phyloP scores from a whole-genome alignment of 2,113 vertebrate species.

The Cryptotis parvus region DNA sequence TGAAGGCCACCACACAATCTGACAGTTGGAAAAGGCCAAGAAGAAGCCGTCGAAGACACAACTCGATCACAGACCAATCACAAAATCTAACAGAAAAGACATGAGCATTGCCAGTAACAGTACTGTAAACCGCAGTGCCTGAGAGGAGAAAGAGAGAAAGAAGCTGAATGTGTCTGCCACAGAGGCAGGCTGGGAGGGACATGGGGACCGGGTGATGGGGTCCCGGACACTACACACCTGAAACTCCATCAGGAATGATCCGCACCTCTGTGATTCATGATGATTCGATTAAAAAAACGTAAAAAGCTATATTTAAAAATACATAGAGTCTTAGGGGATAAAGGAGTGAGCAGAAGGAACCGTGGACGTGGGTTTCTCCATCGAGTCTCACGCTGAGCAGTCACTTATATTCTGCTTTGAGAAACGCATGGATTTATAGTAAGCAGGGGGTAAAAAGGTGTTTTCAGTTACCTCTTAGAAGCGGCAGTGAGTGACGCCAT shows the following conservation, averaged over 20 bases:
- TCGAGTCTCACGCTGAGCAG: not conserved
- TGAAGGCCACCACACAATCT: not conserved
- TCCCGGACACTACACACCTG: too few species aligned
- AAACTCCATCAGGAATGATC: too few species aligned
- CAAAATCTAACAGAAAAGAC: too few species aligned
- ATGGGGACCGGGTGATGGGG: too few species aligned
- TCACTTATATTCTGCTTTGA: slow-evolving; percentile 37
- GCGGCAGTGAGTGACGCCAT: slow-evolving; percentile 40
- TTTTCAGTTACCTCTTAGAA: slow-evolving; percentile 53
- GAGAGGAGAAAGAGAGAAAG: too few species aligned
- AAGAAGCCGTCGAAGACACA: not conserved
- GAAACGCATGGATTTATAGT: slow-evolving; percentile 28
- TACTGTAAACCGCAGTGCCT: too few species aligned
- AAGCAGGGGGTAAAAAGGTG: not conserved
- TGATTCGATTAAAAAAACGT: too few species aligned
- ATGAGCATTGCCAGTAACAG: too few species aligned
- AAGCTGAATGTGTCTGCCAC: too few species aligned
- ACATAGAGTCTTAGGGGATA: not conserved
- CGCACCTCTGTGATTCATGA: too few species aligned
- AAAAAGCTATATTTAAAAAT: slow-evolving; percentile 5
- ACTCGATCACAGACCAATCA: not conserved
- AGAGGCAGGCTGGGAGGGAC: too few species aligned
- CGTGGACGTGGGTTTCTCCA: not conserved
- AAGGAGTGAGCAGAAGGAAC: not conserved
- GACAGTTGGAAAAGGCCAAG: not conserved